Evolutionary conservation across 2,888 invertebrate species (phyloP).

Genomic region (Anoplius nigerrimus): DNA sequence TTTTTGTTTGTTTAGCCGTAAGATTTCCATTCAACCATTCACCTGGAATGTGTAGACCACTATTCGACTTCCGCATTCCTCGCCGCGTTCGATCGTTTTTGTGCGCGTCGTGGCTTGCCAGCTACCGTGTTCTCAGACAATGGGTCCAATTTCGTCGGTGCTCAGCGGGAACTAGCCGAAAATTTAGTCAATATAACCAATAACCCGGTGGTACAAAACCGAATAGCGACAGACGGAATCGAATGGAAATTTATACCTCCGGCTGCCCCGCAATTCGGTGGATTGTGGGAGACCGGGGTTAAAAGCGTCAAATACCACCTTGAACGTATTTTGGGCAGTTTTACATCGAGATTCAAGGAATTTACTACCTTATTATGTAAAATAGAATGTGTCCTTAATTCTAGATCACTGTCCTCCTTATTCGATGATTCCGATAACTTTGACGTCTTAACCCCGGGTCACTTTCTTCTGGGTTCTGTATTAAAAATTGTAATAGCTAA

Average conservation of each 20-base stretch:
- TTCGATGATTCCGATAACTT: not conserved
- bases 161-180: not conserved
- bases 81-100: too few species aligned
- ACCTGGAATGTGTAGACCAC: not conserved
- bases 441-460: not conserved
- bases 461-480: conserved; percentile 7
- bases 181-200: not conserved
- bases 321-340: not conserved
- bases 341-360: conserved; percentile 10
- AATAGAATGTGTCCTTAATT: conserved; percentile 15
- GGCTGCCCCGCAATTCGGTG: too few species aligned
- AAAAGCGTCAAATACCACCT: conserved; percentile 19
- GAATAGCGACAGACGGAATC: not conserved
- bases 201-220: not conserved
- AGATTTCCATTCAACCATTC: not conserved
- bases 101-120: conserved; percentile 6
- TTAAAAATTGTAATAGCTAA: not conserved
- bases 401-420: not conserved
- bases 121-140: conserved; percentile 7
- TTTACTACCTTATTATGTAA: conserved; percentile 6
- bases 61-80: not conserved
- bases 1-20: too few species aligned
- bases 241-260: conserved; percentile 15
- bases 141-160: conserved; percentile 8
- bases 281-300: too few species aligned